Evolutionary conservation across 2,113 vertebrate species (phyloP), one percentile per base, ranked within the genome.

Genomic region (Cepphus grylle): DNA sequence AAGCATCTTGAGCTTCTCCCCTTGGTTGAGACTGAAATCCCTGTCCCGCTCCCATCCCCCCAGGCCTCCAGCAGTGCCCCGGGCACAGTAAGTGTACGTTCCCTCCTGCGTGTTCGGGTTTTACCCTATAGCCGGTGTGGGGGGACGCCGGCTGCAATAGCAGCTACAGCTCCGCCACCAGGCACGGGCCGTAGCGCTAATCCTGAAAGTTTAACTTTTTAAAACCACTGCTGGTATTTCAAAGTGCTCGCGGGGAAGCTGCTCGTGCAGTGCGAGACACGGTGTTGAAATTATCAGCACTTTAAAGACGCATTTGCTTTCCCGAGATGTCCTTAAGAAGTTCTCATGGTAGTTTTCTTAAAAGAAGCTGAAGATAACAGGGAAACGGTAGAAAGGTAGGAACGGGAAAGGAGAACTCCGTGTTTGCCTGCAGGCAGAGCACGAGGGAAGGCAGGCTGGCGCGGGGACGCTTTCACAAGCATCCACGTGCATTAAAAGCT

Each of bases 111-210:
- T 11, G 21, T 1, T 71, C 19, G 50, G 84, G 36, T 30, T 81
- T 84, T 36, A 30, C 25, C 63, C 13, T 15, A 1, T 4, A 36
- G 58, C 0, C 0, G 0, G 36, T 1, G 12, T 11, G 2, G 7
- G 56, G 56, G 65, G 55, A 13, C 8, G 69, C 1, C 6, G 26
- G 52, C 21, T n/a, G 62, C 1, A 3, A 36, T 11, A 43, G 45
- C 65, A 59, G 52, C 9, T 26, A 4, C 0, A 25, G 87, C 90
- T 71, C 78, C 45, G 45, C 12, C 81, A 50, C 22, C 58, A 27
- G 21, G 14, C 45, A 45, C 0, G 19, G 87, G 12, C 2, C 3
- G 0, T 0, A 5, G 53, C 6, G 3, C 58, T 47, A 47, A 34
- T 0, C 10, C 66, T 7, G 32, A 8, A 85, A 80, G 38, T 56